Evolutionary conservation across 2,797 vertebrate genomes (phyloP).

Genomic region (Chrysocyon brachyurus): DNA sequence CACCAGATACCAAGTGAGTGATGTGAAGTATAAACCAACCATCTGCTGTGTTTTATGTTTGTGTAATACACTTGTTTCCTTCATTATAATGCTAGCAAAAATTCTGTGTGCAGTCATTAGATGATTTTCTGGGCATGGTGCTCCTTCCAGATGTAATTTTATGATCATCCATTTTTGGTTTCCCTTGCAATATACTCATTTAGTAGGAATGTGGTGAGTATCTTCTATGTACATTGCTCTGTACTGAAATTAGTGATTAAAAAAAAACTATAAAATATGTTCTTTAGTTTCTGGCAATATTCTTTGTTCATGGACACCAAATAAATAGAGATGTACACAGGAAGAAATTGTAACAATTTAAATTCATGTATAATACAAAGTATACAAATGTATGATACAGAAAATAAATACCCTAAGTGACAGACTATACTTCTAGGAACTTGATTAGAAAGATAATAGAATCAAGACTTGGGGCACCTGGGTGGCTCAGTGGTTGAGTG

Average conservation of each 20-base stretch:
- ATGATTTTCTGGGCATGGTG: slow-evolving; percentile 9
- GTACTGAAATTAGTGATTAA: background rate
- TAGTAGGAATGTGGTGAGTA: slow-evolving; percentile 3
- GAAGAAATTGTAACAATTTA: background rate
- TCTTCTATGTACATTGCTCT: background rate
- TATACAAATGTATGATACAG: background rate
- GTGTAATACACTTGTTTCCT: background rate
- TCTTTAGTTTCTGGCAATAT: background rate
- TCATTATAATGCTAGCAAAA: slow-evolving; percentile 34
- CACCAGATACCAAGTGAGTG: slow-evolving; percentile 5
- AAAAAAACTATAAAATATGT: background rate
- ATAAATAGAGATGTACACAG: background rate
- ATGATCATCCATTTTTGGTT: background rate
- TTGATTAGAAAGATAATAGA: background rate
- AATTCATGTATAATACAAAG: background rate
- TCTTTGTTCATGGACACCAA: background rate
- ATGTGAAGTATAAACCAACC: slow-evolving; percentile 31
- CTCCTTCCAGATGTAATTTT: slow-evolving; percentile 70
- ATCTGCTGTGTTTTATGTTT: background rate
- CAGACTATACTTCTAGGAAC: rapidly evolving
- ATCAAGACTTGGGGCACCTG: no score
- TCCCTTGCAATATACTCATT: slow-evolving; percentile 39
- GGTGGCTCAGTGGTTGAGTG: no score
- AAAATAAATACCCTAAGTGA: background rate
- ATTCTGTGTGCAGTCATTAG: background rate